Base-by-base conservation (phyloP, 2,888 invertebrate species). In the Melinaea marsaeus region DNA sequence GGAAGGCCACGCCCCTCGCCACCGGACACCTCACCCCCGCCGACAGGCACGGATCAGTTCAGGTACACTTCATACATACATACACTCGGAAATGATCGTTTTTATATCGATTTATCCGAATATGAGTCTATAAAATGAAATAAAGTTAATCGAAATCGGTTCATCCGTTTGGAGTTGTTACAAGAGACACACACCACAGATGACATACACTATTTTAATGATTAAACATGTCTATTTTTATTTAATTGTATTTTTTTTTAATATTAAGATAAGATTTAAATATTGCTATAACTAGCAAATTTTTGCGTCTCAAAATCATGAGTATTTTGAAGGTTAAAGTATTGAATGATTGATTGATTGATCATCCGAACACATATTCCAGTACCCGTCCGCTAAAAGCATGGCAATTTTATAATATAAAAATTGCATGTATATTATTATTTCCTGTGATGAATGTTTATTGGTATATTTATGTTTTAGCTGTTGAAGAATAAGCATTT, bases 41-140 rank as follows among this genome's bases (percentile, higher is more conserved):
- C 75, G 98, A 98, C 92, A 94, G 98, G 91, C 98, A 98, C 88
- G 98, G 98, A 88, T 98, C 98, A 82, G 98, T 98, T 78, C 98
- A 98, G 95, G 97, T 97, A 42, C 42, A 42, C 22, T 22, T 1
- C 22, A 22, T 22, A 22, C 22, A 22, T 22, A 22, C 22, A 22
- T 22, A 22, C 22, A 22, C 22, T 22, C 22, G 22, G 22, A 22
- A 22, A 22, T 22, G 22, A 37, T 37, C 2, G 37, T 37, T 6
- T 37, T 6, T 7, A 6, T 37, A 6, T 6, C 4, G 7, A 37
- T 37, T 2, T 4, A 37, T 37, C 9, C 7, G 6, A 42, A 42
- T 9, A 9, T 42, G 3, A 42, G 11, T 9, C 11, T 42, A 42
- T 42, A 7, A 9, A 9, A 9, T 9, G 9, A 42, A 42, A 37